Base-by-base conservation (phyloP, 30 jellyfish, hydroid and myxozoan species). In the Phacellophora camtschatica region DNA sequence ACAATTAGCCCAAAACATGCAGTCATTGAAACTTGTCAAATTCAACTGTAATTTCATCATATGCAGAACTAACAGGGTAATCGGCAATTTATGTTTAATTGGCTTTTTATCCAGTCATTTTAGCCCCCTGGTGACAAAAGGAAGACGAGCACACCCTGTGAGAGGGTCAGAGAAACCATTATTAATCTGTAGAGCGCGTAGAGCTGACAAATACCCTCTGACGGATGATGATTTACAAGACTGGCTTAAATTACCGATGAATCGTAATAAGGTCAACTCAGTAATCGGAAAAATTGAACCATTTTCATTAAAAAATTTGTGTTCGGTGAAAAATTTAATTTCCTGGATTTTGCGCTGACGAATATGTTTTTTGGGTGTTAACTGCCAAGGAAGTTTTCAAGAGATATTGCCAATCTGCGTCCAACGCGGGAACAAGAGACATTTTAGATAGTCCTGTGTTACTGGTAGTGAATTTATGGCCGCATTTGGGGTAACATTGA, bases 221-320 rank as follows among this genome's bases (percentile, higher is more conserved):
- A 61, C 24, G 10, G 75, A 7, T 30, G 75, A 61, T 19, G 75
- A 49, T 30, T 61, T n/a, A 51, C 75, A 61, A 25, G 75, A 61
- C 9, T 27, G 13, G 75, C 75, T 61, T 30, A 30, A 22, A 31
- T 5, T 3, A 15, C 50, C 75, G 8, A 61, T 31, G 0, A 61
- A 61, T 15, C 75, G 75, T 15, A 61, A 34, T 18, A 61, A 19
- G 25, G 75, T 61, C 24, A 61, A 16, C 37, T 61, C 75, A 19
- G 75, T 23, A 23, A 25, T 25, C 5, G 75, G 75, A 31, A 27
- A 30, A 2, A 25, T 49, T 5, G 75, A 61, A 15, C 75, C 75
- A 31, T 24, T 61, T 10, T n/a, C 23, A 34, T 23, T 49, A n/a
- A 27, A 23, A 15, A 61, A 23, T 11, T 25, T 25, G 11, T 61